Evolutionary conservation across 2,888 invertebrate genomes (phyloP), one percentile per base, ranked within the genome.

Genomic region (Macroteleia sp.): DNA sequence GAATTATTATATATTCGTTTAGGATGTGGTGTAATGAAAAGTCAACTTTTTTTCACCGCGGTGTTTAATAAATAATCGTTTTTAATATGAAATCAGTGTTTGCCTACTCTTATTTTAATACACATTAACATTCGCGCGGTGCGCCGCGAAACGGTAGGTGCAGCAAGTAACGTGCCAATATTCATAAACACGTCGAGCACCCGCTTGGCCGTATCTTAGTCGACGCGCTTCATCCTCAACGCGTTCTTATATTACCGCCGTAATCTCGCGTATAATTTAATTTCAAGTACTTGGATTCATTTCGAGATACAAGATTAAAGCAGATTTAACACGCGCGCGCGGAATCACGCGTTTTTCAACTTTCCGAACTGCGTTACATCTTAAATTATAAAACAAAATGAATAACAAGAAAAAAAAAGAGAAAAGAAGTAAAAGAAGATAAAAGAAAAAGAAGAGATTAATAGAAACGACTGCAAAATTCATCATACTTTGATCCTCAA

Each of bases 161-260:
- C 75, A 74, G 69, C 69, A n/a, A 64, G 80, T 57, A 66, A 71
- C 82, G 71, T 81, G 85, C 86, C 86, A 86, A 86, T 86, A 86
- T 87, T 88, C 88, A 88, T 88, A 88, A 88, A 88, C 85, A 87
- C 83, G 81, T 79, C 81, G 83, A 79, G 61, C 77, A 77, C 77
- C 78, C 64, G 61, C 77, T 77, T 77, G 81, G 82, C 81, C 80
- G 82, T 82, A 81, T 83, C 83, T 81, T 81, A 81, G 78, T 83
- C 81, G 81, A 79, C 81, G 83, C 80, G 77, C 71, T 79, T 76
- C 75, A 76, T 79, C 67, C 76, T 73, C 75, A 41, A 54, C 57
- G 76, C 73, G 79, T 67, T 77, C 69, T 66, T 77, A 77, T 76
- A 77, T 69, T 79, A 70, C 76, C 54, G 71, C 59, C 61, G 75